Percentiles rank a stretch among this genome's conserved stretches.
These are phyloP conservation scores for Yasuhikotakia modesta DNA, from an alignment of 2,797 vertebrate species.

Conservation along the genomic window DNA sequence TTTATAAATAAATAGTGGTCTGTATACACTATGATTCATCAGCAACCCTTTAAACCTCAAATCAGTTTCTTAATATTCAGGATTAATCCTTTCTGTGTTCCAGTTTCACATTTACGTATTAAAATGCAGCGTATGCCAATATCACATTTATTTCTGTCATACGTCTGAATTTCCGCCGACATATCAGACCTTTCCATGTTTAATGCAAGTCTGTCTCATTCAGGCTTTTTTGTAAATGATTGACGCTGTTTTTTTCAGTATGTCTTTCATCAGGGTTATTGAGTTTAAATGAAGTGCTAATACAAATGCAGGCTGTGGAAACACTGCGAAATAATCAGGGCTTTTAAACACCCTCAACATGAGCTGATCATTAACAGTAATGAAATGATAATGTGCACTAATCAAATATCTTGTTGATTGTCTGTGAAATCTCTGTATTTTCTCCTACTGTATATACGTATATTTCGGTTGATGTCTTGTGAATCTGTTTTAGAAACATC, in stretches of 20 bases:
- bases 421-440: conserved; percentile 6
- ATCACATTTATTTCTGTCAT: conserved; percentile 3
- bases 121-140: conserved; percentile 27
- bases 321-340: conserved; percentile 36
- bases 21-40: not conserved
- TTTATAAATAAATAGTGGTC: conserved; percentile 5
- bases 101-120: not conserved
- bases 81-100: not conserved
- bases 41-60: conserved; percentile 7
- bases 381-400: conserved; percentile 61
- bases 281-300: conserved; percentile 30
- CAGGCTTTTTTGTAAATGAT: conserved; percentile 11
- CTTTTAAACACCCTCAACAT: conserved; percentile 40
- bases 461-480: conserved; percentile 1
- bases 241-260: conserved; percentile 24
- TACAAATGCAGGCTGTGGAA: conserved; percentile 28
- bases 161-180: not conserved
- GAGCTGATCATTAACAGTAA: conserved; percentile 60
- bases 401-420: conserved; percentile 48
- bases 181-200: not conserved
- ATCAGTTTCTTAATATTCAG: conserved; percentile 15
- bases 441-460: no score
- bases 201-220: conserved; percentile 13
- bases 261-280: conserved; percentile 33
- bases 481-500: conserved; percentile 1